phyloP scores from a whole-genome alignment of 2,888 invertebrate genomes.

The Cephus spinipes region DNA sequence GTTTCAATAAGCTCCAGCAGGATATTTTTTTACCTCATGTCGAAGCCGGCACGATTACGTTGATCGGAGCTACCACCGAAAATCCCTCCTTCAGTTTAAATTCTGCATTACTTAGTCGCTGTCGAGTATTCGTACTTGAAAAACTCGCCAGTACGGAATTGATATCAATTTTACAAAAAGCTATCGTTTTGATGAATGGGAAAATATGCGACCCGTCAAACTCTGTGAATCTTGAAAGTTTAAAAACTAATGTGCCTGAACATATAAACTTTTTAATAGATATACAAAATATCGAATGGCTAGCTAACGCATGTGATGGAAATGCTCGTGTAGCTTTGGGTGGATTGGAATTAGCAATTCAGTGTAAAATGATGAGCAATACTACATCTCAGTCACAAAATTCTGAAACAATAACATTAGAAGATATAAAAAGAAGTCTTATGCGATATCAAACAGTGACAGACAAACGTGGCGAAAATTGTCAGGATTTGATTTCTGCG shows the following conservation, averaged over 20 bases:
- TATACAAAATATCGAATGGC: constrained; percentile 34
- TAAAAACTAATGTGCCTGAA: neutral
- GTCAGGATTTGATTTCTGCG: constrained; percentile 44
- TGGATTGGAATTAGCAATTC: constrained; percentile 39
- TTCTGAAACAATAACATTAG: constrained; percentile 48
- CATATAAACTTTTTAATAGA: constrained; percentile 32
- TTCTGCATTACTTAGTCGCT: constrained; percentile 82
- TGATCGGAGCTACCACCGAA: constrained; percentile 86
- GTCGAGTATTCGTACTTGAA: constrained; percentile 78
- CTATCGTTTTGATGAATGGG: constrained; percentile 65
- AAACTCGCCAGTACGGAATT: constrained; percentile 74
- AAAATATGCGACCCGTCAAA: constrained; percentile 8
- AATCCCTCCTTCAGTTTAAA: constrained; percentile 87
- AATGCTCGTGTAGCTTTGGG: constrained; percentile 44
- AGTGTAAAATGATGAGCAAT: constrained; percentile 15
- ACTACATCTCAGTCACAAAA: constrained; percentile 23
- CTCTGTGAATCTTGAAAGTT: neutral
- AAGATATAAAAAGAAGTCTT: constrained; percentile 39
- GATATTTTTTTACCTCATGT: constrained; percentile 83
- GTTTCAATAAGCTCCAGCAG: constrained; percentile 86
- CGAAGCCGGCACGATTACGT: constrained; percentile 80
- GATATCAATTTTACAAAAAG: constrained; percentile 72
- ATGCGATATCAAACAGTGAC: constrained; percentile 28
- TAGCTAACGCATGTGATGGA: constrained; percentile 42
- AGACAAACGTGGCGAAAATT: constrained; percentile 32